Evolutionary conservation across 2,797 vertebrate genomes (phyloP), one percentile per base, ranked within the genome.

Genomic region (Urophycis tenuis): DNA sequence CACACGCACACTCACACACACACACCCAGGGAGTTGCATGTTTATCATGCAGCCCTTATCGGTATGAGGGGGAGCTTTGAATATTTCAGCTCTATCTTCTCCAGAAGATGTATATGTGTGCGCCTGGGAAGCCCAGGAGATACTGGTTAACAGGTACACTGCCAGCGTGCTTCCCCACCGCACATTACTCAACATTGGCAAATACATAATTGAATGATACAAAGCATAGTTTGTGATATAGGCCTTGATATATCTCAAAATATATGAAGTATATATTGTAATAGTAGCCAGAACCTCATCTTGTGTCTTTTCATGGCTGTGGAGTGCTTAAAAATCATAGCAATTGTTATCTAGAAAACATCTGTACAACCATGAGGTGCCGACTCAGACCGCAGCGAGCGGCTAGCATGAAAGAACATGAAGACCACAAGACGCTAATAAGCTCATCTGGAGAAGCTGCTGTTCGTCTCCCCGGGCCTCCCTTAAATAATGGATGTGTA

Each of bases 401-500:
- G 34, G 14, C 72, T 14, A 74, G 30, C 74, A 86, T 89, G 80
- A 87, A 74, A 88, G 86, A 83, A 83, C 82, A 81, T 6, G 45
- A 35, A 74, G 82, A 86, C 83, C 85, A 83, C 77, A 85, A 85
- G 85, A 84, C 79, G 79, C 84, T 84, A 80, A 83, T 78, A 75
- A 77, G 82, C 86, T 87, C 87, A 90, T 87, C 87, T 86, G 81
- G 29, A 12, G n/a, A 81, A 86, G 82, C 83, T 81, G 84, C 85
- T 84, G 76, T 77, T 89, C 85, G 88, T 90, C 87, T 87, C 84
- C 87, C 82, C 85, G 79, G 79, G 72, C 75, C 32, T 2, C 4
- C 31, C 71, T 80, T 89, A 84, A 89, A 91, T 88, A 88, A 90
- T 90, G 85, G 88, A 89, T 88, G 83, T 84, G 82, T 88, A 85